Evolutionary conservation across 2,113 vertebrate species (phyloP), one percentile per base, ranked within the genome.

Genomic region (Psettodes erumei): DNA sequence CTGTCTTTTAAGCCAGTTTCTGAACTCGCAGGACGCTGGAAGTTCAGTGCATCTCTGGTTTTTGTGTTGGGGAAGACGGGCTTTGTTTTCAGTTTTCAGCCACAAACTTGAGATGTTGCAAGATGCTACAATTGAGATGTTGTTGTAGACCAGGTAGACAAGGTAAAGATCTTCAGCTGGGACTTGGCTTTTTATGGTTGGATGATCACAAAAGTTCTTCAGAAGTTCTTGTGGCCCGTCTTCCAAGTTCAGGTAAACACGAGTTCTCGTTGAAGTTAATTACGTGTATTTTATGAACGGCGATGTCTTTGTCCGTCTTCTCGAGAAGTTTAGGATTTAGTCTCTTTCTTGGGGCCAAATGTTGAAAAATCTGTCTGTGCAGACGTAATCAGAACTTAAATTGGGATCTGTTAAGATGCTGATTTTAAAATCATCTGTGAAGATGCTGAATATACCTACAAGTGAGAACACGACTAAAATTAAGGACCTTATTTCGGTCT

Each of bases 1-100:
- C 47, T 69, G 2, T 71, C 43, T 77, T 61, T 73, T 64, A 1
- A 71, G 19, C 12, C 10, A 40, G 40, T 67, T 66, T 32, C 3
- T 23, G 54, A 60, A 33, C 55, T 51, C 18, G 2, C 18, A 47
- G 5, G 62, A 65, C 0, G 3, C 11, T 15, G 21, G 33, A 12
- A 30, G 27, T 51, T 45, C 8, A 6, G 11, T 0, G 7, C 32
- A 21, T 21, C 2, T 65, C 42, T n/a, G 18, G 43, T 50, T 71
- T 43, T 0, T 0, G 27, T 43, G 8, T 47, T 40, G 0, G 0
- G 4, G 10, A 33, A 4, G 28, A 79, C 32, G 2, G 40, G 13
- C 40, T 16, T 4, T 18, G 13, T 11, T 42, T 42, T 42, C 13
- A 18, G 15, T 12, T 16, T 16, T 42, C 13, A 42, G 11, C 16